Conservation (phyloP, 1,140 invertebrate species). For the Drosophila triauraria region DNA sequence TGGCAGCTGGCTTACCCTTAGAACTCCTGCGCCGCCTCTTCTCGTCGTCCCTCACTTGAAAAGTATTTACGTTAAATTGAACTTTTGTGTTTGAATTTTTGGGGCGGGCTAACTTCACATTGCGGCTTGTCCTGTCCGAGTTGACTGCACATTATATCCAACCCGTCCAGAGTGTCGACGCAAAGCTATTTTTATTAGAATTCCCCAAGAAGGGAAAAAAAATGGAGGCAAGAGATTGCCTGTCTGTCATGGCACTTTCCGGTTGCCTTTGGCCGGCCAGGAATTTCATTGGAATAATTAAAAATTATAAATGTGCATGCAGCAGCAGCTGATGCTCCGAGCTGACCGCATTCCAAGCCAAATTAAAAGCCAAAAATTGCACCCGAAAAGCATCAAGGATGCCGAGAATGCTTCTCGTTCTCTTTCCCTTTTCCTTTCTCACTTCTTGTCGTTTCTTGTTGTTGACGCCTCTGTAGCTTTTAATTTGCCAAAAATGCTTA, state of each 20-base stretch:
- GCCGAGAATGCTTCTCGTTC: conserved; percentile 4
- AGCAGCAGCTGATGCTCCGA: conserved; percentile 24
- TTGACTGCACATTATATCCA: conserved; percentile 45
- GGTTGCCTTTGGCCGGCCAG: conserved; percentile 29
- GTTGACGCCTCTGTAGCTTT: conserved; percentile 36
- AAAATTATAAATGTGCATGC: conserved; percentile 66
- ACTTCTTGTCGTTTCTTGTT: background rate
- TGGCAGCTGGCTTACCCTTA: conserved; percentile 59
- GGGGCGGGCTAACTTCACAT: conserved; percentile 37
- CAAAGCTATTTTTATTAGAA: conserved; percentile 72
- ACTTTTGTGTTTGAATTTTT: conserved; percentile 68
- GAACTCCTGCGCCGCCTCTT: background rate
- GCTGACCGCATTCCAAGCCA: conserved; percentile 67
- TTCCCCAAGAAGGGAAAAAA: conserved; percentile 24
- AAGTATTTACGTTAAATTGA: conserved; percentile 77
- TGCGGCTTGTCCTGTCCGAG: conserved; percentile 42
- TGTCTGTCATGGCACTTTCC: conserved; percentile 29
- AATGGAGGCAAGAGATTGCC: conserved; percentile 17
- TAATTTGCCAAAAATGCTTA: conserved; percentile 62
- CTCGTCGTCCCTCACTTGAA: conserved; percentile 45
- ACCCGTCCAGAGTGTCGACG: conserved; percentile 55
- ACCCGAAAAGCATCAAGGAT: conserved; percentile 29
- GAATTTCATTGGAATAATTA: conserved; percentile 63
- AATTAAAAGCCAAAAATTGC: conserved; percentile 65
- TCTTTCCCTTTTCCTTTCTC: background rate